Evolutionary conservation across 2,797 vertebrate species (phyloP).

Genomic region (Choloepus didactylus): DNA sequence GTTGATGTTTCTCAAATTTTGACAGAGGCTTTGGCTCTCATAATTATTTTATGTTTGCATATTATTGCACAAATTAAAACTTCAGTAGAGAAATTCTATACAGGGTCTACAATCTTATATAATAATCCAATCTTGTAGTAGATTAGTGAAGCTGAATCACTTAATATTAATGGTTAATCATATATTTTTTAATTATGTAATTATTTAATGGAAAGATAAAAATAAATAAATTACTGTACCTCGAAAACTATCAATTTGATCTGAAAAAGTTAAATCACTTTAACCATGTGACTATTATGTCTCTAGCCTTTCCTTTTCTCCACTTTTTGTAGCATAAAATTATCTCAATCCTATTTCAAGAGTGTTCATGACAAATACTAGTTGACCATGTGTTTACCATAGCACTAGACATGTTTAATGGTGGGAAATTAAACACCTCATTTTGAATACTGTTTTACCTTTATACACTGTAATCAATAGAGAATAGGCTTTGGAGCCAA

Average conservation of each 20-base stretch:
- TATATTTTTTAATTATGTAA: not conserved
- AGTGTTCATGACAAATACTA: not conserved
- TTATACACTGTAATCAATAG: not conserved
- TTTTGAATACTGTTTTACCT: not conserved
- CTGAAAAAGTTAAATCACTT: constrained; percentile 21
- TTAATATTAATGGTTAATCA: constrained; percentile 38
- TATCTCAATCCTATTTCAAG: not conserved
- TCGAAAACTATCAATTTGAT: constrained; percentile 40
- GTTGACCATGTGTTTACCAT: not conserved
- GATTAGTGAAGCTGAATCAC: not conserved
- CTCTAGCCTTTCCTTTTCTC: not conserved
- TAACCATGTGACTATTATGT: not conserved
- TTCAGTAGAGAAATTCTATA: not conserved
- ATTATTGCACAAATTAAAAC: constrained; percentile 38
- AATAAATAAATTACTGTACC: not conserved
- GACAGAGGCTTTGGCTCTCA: not conserved
- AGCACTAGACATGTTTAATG: not conserved
- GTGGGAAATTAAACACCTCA: not conserved
- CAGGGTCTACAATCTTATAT: not conserved
- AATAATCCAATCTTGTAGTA: constrained; percentile 17
- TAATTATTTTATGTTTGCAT: constrained; percentile 46
- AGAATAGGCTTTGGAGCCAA: not conserved
- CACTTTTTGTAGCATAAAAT: not conserved
- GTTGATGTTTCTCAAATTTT: not conserved
- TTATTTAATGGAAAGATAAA: constrained; percentile 47